A percentile compares a stretch with the other conserved stretches of the same genome.
phyloP scores from a whole-genome alignment of 2,888 invertebrate species.

The Allophyes oxyacanthae region DNA sequence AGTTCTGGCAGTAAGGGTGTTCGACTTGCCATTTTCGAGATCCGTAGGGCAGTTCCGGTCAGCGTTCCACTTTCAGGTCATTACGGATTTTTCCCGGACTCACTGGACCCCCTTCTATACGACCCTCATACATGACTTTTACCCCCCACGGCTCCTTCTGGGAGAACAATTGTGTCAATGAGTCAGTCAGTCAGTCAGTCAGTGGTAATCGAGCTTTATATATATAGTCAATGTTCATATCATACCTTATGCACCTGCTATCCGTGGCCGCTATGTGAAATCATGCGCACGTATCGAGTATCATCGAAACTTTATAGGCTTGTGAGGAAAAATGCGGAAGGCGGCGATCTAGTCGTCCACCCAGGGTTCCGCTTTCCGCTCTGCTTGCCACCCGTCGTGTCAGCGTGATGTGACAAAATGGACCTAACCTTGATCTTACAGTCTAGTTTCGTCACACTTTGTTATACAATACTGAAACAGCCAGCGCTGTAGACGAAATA shows the following conservation, averaged over 20 bases:
- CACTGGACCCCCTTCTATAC: too few species aligned
- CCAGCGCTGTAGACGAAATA: slow-evolving; percentile 35
- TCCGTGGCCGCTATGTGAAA: slow-evolving; percentile 48
- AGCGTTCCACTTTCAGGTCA: too few species aligned
- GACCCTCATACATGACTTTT: too few species aligned
- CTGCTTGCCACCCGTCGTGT: slow-evolving; percentile 61
- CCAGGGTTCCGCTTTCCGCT: slow-evolving; percentile 73
- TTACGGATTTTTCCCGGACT: too few species aligned
- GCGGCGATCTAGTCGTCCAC: slow-evolving; percentile 26
- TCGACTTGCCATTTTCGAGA: too few species aligned
- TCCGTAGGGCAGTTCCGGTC: too few species aligned
- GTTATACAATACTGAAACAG: slow-evolving; percentile 45
- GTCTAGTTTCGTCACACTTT: slow-evolving; percentile 54
- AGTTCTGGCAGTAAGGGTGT: too few species aligned
- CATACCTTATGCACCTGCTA: slow-evolving; percentile 1
- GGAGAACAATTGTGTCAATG: too few species aligned
- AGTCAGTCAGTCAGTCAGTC: too few species aligned
- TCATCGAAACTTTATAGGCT: slow-evolving; percentile 76
- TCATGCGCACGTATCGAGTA: slow-evolving; percentile 71
- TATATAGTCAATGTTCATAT: too few species aligned
- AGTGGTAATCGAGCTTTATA: too few species aligned
- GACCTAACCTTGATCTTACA: slow-evolving; percentile 63
- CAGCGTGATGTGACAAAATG: slow-evolving; percentile 53
- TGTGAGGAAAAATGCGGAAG: slow-evolving; percentile 75
- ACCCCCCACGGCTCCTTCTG: too few species aligned